Evolutionary conservation across 2,113 vertebrate species (phyloP).

Genomic region (Pelobates fuscus): DNA sequence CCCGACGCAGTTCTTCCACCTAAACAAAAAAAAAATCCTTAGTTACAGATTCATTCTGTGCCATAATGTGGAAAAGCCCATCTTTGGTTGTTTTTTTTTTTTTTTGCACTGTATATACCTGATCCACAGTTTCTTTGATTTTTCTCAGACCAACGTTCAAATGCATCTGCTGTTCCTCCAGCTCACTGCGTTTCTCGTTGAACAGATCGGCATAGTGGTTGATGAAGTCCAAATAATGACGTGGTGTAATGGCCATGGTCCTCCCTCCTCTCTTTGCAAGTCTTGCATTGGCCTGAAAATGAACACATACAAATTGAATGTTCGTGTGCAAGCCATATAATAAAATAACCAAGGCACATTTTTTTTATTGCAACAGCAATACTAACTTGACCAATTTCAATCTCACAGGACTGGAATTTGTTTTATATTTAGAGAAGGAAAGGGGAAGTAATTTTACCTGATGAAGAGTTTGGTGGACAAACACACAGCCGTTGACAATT

Average conservation of each 20-base stretch:
- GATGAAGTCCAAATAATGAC: slow-evolving; percentile 98
- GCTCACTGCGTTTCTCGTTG: slow-evolving; percentile 94
- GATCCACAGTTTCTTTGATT: slow-evolving; percentile 97
- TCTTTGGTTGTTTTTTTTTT: too few species aligned
- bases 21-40: too few species aligned
- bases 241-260: slow-evolving; percentile 96
- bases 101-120: too few species aligned
- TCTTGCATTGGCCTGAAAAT: slow-evolving; percentile 86
- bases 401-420: too few species aligned
- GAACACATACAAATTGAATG: neutral
- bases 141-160: slow-evolving; percentile 95
- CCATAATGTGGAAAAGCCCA: too few species aligned
- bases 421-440: too few species aligned
- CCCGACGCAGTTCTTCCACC: slow-evolving; percentile 94
- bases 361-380: too few species aligned
- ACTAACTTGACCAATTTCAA: too few species aligned
- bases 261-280: slow-evolving; percentile 92
- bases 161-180: slow-evolving; percentile 99
- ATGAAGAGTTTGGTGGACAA: slow-evolving; percentile 95
- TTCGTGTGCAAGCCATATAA: too few species aligned
- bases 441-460: slow-evolving; percentile 73
- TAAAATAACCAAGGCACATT: too few species aligned
- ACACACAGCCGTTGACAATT: slow-evolving; percentile 96
- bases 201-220: slow-evolving; percentile 97
- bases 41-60: too few species aligned